Evolutionary conservation across 2,888 invertebrate species (phyloP), one percentile per base, ranked within the genome.

Genomic region (Patella caerulea): DNA sequence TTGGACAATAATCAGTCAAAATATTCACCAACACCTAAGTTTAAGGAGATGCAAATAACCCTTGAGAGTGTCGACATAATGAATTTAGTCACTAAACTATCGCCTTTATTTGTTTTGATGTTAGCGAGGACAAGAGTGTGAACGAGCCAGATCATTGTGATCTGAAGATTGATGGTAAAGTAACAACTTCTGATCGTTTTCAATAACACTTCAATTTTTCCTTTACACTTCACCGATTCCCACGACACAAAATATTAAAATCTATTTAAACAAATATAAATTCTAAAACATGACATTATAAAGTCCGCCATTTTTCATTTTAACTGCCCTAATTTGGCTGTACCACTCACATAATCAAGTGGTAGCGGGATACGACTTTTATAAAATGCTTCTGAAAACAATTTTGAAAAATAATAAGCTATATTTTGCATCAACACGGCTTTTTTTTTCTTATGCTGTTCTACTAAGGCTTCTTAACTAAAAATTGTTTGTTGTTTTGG

Each of bases 1-100:
- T 45, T 24, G 24, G 24, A 65, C 65, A 24, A 65, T 65, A 24
- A 65, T 65, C 11, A 65, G 65, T 65, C 65, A 65, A 24, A 65
- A 65, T 65, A 65, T 65, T 65, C 65, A 65, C 65, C 17, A 65
- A 65, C 65, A 65, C 65, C 24, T 24, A 65, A 65, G 65, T 14
- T 65, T 14, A 65, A 65, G 65, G 24, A 65, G 24, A 65, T 19
- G 65, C 65, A 65, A 65, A 65, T 65, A 65, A 24, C 65, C 65
- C 65, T 65, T 24, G 65, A 65, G 65, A 24, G 65, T 65, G 24
- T 65, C 65, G 45, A 45, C 45, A 45, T 45, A 45, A 45, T 45
- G 45, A 9, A 45, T 45, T 45, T 45, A 45, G 45, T 45, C 45
- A 7, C 45, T 45, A 45, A 45, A 45, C 45, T 45, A 45, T 45